phyloP scores from a whole-genome alignment of 2,113 vertebrate genomes.

The Aix galericulata region DNA sequence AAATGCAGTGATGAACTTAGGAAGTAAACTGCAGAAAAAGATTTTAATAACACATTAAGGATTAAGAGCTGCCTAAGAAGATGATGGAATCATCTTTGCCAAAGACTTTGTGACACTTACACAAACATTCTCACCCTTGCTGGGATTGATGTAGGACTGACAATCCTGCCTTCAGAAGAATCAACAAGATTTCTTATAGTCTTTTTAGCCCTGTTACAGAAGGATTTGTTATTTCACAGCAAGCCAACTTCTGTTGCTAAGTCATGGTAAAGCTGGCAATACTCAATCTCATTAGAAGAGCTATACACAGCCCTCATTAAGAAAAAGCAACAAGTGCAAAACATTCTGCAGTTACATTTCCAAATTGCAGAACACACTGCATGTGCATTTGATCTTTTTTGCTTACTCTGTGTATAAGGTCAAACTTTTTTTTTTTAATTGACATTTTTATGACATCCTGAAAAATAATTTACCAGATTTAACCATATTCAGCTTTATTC shows the following conservation, averaged over 20 bases:
- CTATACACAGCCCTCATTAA: neutral
- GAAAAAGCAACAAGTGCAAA: neutral
- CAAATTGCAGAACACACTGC: neutral
- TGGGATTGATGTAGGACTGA: neutral
- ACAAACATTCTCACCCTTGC: neutral
- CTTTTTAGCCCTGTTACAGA: neutral
- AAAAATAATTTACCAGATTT: neutral
- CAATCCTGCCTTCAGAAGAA: neutral
- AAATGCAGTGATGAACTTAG: accelerated
- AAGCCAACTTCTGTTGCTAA: neutral
- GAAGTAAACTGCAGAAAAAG: neutral
- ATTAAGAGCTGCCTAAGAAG: neutral
- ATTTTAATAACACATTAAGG: neutral
- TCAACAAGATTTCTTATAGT: neutral
- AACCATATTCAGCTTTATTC: neutral
- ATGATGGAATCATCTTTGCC: neutral
- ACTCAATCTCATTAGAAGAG: neutral
- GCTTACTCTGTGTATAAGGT: accelerated
- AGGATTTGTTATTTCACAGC: neutral
- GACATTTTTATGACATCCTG: neutral
- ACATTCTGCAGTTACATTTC: neutral
- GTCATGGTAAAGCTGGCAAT: neutral
- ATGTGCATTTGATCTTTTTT: neutral
- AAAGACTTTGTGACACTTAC: neutral
- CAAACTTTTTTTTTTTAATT: neutral